phyloP scores from a whole-genome alignment of 2,888 invertebrate genomes.

The Steinernema hermaphroditum region DNA sequence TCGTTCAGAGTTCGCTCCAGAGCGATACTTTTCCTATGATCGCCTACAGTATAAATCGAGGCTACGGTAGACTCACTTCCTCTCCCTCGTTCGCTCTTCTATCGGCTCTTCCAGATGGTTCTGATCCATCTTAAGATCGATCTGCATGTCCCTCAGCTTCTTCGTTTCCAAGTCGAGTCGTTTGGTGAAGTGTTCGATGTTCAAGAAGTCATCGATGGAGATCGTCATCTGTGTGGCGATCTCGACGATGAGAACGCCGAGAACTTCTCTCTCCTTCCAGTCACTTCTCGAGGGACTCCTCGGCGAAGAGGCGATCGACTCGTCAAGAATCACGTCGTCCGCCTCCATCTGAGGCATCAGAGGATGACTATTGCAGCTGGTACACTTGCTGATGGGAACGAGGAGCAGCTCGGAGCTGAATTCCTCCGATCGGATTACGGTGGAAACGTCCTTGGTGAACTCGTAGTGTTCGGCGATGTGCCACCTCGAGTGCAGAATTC shows the following conservation, averaged over 20 bases:
- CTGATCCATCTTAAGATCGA: constrained; percentile 47
- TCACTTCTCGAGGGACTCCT: background rate
- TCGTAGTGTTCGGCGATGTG: background rate
- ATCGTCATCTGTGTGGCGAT: constrained; percentile 43
- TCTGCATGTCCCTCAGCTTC: constrained; percentile 57
- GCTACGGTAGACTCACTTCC: background rate
- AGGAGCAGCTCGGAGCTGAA: constrained; percentile 3
- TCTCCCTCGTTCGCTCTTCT: constrained; percentile 35
- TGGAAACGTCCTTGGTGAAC: background rate
- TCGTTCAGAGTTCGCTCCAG: constrained; percentile 33
- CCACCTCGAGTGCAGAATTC: background rate
- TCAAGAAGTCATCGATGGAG: constrained; percentile 43
- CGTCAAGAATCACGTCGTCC: background rate
- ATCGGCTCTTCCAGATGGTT: constrained; percentile 31
- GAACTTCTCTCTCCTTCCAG: constrained; percentile 49
- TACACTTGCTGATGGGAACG: background rate
- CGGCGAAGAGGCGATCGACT: background rate
- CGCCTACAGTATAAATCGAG: background rate
- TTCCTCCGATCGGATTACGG: background rate
- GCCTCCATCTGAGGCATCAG: background rate
- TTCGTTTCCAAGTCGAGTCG: constrained; percentile 50
- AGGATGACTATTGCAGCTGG: background rate
- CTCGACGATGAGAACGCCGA: constrained; percentile 50
- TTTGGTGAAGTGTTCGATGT: constrained; percentile 51
- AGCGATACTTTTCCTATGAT: constrained; percentile 37